Conservation (phyloP, 2,113 vertebrate species). For the Siniperca chuatsi region DNA sequence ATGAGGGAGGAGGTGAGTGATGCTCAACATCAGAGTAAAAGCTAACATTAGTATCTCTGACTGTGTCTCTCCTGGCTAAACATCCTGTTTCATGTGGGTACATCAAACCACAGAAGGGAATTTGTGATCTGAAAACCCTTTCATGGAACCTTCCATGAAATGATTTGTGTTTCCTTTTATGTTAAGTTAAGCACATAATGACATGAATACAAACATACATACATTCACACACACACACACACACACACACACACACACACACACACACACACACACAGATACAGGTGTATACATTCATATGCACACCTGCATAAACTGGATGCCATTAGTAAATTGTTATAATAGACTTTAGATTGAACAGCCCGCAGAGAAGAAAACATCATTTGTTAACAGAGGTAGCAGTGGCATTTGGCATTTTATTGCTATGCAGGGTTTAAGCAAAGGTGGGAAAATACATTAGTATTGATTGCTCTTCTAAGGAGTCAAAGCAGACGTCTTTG, state of each 20-base stretch:
- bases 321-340: constrained; percentile 3
- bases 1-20: constrained; percentile 10
- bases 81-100: constrained; percentile 22
- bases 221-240: neutral
- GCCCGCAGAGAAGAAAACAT: neutral
- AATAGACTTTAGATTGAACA: constrained; percentile 13
- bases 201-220: neutral
- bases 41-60: constrained; percentile 24
- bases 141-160: neutral
- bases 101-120: constrained; percentile 11
- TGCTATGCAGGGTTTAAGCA: constrained; percentile 19
- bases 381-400: constrained; percentile 10
- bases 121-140: neutral
- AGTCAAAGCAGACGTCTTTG: constrained; percentile 64
- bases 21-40: constrained; percentile 18
- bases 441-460: constrained; percentile 45
- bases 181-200: neutral
- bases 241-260: neutral
- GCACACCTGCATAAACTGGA: neutral
- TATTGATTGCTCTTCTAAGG: constrained; percentile 68
- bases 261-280: neutral
- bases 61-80: constrained; percentile 14
- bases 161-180: neutral
- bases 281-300: neutral
- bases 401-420: constrained; percentile 33